These are phyloP conservation scores for Frieseomelitta varia DNA, from an alignment of 1,140 invertebrate genomes.

Conservation along the genomic window DNA sequence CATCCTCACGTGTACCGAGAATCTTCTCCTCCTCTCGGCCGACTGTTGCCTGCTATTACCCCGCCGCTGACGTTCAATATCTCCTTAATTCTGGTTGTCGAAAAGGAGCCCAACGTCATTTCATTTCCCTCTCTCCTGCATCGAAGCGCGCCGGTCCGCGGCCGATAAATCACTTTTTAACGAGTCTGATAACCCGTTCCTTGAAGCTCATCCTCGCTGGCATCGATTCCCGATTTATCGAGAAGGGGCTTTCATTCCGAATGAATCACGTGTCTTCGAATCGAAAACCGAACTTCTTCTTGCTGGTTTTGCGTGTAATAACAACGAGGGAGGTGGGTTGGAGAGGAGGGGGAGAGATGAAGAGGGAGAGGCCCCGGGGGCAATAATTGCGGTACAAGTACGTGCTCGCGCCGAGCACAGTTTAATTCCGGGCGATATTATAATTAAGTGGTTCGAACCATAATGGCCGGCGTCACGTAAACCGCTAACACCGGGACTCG, in stretches of 20 bases:
- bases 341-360: conserved; percentile 27
- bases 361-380: conserved; percentile 22
- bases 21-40: no score
- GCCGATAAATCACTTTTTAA: conserved; percentile 49
- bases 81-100: conserved; percentile 26
- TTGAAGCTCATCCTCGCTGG: conserved; percentile 23
- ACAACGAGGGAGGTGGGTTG: conserved; percentile 56
- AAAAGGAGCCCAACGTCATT: conserved; percentile 14
- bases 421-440: conserved; percentile 82
- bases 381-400: conserved; percentile 80
- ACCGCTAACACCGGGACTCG: conserved; percentile 72
- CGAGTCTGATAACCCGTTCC: conserved; percentile 43
- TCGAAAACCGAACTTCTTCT: conserved; percentile 47
- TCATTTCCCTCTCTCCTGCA: conserved; percentile 12
- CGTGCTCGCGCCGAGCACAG: conserved; percentile 80
- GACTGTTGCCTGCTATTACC: not conserved
- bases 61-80: conserved; percentile 20
- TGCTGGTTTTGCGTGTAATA: conserved; percentile 73
- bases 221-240: conserved; percentile 48
- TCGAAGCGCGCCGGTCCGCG: not conserved
- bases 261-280: conserved; percentile 46
- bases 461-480: conserved; percentile 82
- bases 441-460: conserved; percentile 81
- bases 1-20: no score
- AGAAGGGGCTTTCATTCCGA: conserved; percentile 16